Evolutionary conservation across 2,797 vertebrate species (phyloP).

Genomic region (Pogonophryne albipinna): DNA sequence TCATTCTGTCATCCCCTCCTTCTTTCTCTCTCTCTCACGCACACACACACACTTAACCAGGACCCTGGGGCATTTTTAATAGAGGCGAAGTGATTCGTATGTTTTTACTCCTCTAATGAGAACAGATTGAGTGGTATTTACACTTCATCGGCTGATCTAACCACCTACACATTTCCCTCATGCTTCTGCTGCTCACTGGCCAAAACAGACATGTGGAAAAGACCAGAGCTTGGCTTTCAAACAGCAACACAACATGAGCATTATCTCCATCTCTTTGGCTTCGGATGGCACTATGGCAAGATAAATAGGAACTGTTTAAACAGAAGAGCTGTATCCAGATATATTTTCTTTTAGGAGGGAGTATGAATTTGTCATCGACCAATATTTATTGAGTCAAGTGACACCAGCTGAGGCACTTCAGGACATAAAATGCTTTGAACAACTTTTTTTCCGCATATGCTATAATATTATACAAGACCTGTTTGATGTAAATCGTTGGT

Average conservation of each 20-base stretch:
- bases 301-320: conserved; percentile 55
- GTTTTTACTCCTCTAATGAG: conserved; percentile 85
- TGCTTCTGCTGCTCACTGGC: conserved; percentile 72
- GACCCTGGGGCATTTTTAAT: conserved; percentile 81
- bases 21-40: conserved; percentile 17
- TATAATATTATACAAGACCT: not conserved
- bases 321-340: conserved; percentile 34
- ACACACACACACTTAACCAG: conserved; percentile 50
- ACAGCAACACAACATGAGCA: conserved; percentile 68
- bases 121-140: conserved; percentile 88
- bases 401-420: too few species aligned
- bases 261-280: conserved; percentile 70
- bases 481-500: not conserved
- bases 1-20: conserved; percentile 71
- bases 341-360: conserved; percentile 19
- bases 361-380: not conserved
- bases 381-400: too few species aligned
- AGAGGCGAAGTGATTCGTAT: conserved; percentile 81
- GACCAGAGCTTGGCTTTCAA: conserved; percentile 72
- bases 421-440: too few species aligned
- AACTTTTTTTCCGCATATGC: too few species aligned
- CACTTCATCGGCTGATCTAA: conserved; percentile 82
- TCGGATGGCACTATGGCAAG: conserved; percentile 30
- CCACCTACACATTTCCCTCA: conserved; percentile 82
- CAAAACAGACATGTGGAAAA: conserved; percentile 79